These are phyloP conservation scores for Sebastes hubbsi DNA, from an alignment of 2,797 vertebrate genomes.

Conservation along the genomic window DNA sequence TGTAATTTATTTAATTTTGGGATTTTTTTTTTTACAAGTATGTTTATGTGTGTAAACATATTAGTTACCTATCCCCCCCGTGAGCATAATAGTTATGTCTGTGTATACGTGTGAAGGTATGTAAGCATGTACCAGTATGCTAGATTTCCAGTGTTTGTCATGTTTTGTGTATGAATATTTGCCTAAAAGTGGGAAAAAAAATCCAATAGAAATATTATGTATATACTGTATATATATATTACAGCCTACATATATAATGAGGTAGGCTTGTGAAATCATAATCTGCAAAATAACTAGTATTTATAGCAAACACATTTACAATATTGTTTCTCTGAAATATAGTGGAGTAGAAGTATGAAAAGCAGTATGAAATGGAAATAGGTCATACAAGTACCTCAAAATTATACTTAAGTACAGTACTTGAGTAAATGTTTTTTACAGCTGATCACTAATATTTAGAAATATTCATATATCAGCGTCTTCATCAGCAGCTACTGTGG, in stretches of 20 bases:
- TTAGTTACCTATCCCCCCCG: not conserved
- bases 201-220: too few species aligned
- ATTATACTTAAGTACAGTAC: not conserved
- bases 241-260: too few species aligned
- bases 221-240: not conserved
- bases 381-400: not conserved
- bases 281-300: not conserved
- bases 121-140: too few species aligned
- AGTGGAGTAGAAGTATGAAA: not conserved
- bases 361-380: not conserved
- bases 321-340: not conserved
- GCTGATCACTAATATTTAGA: not conserved
- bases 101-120: too few species aligned
- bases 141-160: too few species aligned
- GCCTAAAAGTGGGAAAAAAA: too few species aligned
- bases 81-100: not conserved
- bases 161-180: too few species aligned
- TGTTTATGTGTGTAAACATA: too few species aligned
- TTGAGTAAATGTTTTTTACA: not conserved
- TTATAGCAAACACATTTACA: not conserved
- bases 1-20: too few species aligned
- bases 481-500: slow-evolving; percentile 7
- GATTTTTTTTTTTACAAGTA: too few species aligned
- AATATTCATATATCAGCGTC: not conserved
- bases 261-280: not conserved